These are phyloP conservation scores for Rosalia funebris DNA, from an alignment of 2,888 invertebrate species.

Conservation along the genomic window DNA sequence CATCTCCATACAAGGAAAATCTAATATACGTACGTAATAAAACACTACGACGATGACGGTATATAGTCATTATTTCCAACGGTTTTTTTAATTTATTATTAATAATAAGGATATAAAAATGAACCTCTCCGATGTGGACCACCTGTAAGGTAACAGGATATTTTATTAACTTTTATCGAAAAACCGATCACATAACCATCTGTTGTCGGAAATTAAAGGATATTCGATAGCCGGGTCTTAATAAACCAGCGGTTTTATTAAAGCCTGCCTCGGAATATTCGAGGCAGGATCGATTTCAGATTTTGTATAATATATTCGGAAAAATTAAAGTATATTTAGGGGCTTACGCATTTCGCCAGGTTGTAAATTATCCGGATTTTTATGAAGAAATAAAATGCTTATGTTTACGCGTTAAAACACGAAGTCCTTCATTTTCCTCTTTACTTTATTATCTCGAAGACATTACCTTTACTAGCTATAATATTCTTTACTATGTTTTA, in stretches of 20 bases:
- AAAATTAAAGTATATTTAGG: too few relatives aligned
- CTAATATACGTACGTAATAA: background rate
- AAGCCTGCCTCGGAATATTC: slow-evolving; percentile 15
- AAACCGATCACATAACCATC: slow-evolving; percentile 27
- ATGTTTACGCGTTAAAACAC: too few relatives aligned
- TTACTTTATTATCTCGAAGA: too few relatives aligned
- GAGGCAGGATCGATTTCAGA: slow-evolving; percentile 19
- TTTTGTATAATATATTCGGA: too few relatives aligned
- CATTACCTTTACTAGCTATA: too few relatives aligned
- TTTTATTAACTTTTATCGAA: slow-evolving; percentile 27
- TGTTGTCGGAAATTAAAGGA: slow-evolving; percentile 44
- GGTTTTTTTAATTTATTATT: background rate
- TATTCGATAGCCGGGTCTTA: slow-evolving; percentile 35
- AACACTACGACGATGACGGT: background rate
- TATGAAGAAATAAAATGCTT: too few relatives aligned
- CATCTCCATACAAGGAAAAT: background rate
- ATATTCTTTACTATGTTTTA: too few relatives aligned
- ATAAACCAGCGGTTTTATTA: slow-evolving; percentile 25
- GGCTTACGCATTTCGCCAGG: too few relatives aligned
- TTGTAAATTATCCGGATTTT: too few relatives aligned
- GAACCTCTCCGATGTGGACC: slow-evolving; percentile 14
- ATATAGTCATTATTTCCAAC: background rate
- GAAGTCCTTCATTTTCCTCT: too few relatives aligned
- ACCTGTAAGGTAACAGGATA: slow-evolving; percentile 15
- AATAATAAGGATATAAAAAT: slow-evolving; percentile 7